These are phyloP conservation scores for Alentia gelatinosa DNA, from an alignment of 2,888 invertebrate species.

Conservation along the genomic window DNA sequence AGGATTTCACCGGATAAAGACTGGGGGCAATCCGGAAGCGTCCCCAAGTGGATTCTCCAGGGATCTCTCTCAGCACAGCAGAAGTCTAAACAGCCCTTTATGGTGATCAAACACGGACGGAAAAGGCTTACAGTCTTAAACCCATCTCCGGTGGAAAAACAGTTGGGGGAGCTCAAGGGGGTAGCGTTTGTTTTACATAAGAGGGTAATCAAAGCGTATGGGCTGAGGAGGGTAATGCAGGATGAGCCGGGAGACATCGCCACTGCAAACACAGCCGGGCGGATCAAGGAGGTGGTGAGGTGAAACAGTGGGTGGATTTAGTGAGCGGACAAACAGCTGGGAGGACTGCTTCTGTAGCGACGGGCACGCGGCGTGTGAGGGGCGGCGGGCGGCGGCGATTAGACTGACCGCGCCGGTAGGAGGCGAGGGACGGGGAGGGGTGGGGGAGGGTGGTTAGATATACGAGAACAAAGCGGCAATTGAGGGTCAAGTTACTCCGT, in stretches of 20 bases:
- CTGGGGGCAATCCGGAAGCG: neutral
- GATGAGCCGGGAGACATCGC: conserved; percentile 5
- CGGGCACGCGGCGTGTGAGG: neutral
- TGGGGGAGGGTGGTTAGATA: no score
- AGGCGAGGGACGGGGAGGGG: neutral
- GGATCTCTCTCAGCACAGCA: neutral
- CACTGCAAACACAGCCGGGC: neutral
- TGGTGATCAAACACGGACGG: neutral
- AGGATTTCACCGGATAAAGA: neutral
- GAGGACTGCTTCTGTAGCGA: no score
- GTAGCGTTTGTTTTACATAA: conserved; percentile 13
- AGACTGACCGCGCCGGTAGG: neutral
- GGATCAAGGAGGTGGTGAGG: no score
- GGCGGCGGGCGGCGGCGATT: neutral
- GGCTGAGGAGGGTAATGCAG: neutral
- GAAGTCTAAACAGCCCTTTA: neutral
- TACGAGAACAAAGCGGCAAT: no score
- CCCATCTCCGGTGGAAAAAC: neutral
- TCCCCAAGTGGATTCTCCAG: neutral
- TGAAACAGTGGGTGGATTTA: neutral
- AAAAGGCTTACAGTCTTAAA: neutral
- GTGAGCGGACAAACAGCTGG: no score
- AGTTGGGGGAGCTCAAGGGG: neutral
- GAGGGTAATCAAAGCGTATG: neutral
- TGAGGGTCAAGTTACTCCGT: no score